Base-by-base conservation (phyloP, 2,888 invertebrate genomes). In the Synergus umbraculus region DNA sequence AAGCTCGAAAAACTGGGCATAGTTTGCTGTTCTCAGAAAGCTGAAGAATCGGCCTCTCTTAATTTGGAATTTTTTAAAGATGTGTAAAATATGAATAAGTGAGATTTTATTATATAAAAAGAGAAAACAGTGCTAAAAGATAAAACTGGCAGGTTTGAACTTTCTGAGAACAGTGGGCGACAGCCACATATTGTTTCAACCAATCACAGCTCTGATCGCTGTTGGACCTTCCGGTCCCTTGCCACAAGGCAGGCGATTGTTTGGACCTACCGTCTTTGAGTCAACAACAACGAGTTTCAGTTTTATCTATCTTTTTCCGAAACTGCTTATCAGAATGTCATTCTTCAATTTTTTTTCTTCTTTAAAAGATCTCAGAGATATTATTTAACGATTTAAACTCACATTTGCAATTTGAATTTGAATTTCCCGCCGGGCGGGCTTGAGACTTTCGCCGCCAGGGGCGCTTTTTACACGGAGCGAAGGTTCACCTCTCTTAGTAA, bases 201-300 rank as follows among this genome's bases (percentile, higher is more conserved):
- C 92, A 92, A 92, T 92, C 92, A 92, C 92, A 92, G 92, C 92
- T 91, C 88, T 89, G 86, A 91, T 87, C 90, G 92, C 92, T 92
- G 92, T 92, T 92, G 92, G 92, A 92, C 92, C 91, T 90, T 80
- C 85, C 85, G 92, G 92, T 91, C 91, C 92, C 92, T 92, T 92
- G 92, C 92, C 90, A 82, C 85, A 86, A 85, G 91, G 92, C 92
- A 92, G 92, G 92, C 92, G 92, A 92, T 92, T 92, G 92, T 92
- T 92, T 92, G 92, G 91, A 91, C 91, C 92, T 92, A 92, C 92
- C 92, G 92, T 91, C 89, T 90, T 84, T 85, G 87, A 84, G 87
- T 86, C 88, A 87, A 89, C 87, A 80, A 79, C 79, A 79, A 73
- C 43, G 79, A 65, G 77, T 78, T 46, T 76, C 78, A 77, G 69